phyloP scores from a whole-genome alignment of 2,113 vertebrate genomes.

The Passer domesticus region DNA sequence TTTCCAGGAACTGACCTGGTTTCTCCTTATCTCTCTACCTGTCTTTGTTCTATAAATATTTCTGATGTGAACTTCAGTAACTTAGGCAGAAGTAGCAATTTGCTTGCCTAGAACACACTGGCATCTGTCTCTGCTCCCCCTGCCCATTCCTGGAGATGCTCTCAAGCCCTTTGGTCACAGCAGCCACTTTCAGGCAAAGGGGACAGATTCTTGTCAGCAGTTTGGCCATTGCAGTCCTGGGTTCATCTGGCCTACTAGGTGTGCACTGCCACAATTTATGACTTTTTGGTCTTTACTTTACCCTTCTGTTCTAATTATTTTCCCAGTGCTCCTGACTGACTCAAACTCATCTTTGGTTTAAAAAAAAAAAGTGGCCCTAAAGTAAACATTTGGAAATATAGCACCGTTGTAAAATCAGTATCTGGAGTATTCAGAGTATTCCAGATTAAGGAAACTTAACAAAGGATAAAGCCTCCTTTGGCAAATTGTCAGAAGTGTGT shows the following conservation, averaged over 20 bases:
- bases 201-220: not conserved
- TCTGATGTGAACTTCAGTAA: not conserved
- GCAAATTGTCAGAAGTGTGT: not conserved
- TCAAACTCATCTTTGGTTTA: not conserved
- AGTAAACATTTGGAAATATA: not conserved
- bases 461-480: not conserved
- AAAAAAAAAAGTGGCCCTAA: not conserved
- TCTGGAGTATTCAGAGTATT: not conserved
- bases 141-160: not conserved
- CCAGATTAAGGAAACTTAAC: not conserved
- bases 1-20: not conserved
- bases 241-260: not conserved
- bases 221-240: not conserved
- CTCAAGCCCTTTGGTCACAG: not conserved
- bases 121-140: not conserved
- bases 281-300: not conserved
- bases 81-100: not conserved
- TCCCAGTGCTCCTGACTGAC: not conserved
- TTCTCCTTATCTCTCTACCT: not conserved
- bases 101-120: not conserved
- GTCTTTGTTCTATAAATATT: not conserved
- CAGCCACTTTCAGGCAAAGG: not conserved
- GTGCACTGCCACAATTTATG: not conserved
- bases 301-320: not conserved
- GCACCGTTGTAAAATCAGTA: not conserved